Base-by-base conservation (phyloP, 1,140 invertebrate genomes). In the Apis laboriosa region DNA sequence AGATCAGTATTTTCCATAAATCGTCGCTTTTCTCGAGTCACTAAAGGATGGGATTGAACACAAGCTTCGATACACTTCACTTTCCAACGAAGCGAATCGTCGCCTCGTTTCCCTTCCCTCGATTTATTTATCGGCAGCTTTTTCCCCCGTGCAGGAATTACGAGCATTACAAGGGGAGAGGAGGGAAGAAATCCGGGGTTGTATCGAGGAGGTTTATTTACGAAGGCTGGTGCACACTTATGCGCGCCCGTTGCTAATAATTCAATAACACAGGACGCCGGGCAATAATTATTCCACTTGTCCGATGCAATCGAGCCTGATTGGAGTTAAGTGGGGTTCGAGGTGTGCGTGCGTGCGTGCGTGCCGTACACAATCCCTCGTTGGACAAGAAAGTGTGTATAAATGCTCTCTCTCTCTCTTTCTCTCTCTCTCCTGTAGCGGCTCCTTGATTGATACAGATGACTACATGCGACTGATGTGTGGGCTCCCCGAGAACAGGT, bases 401-500 rank as follows among this genome's bases (percentile, higher is more conserved):
- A 34, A 34, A 2, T 24, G 24, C 24, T 34, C 34, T 34, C 2
- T 34, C 34, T 34, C 34, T 28, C 67, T 53, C 60, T 49, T 61
- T 63, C 63, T 63, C 28, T 43, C 63, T n/a, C n/a, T n/a, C n/a
- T n/a, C n/a, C n/a, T n/a, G n/a, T 80, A 67, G 49, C 64, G 76
- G 78, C 75, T 85, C 72, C 77, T 84, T 90, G 92, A 92, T 92
- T 92, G 91, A 93, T 91, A 90, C 88, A 91, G 90, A 93, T 89
- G 91, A 92, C 88, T 92, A 89, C 88, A 91, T 92, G 83, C 84
- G 84, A 89, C 61, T 87, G 88, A 91, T 83, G 86, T 78, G 85
- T 84, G 76, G 77, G 64, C 63, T 75, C 64, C 43, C 85, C 66
- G 84, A 84, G 87, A 93, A 92, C 92, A 88, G 90, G 92, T 92